These are phyloP conservation scores for Sandelia bainsii DNA, from an alignment of 2,797 vertebrate species.

Conservation along the genomic window DNA sequence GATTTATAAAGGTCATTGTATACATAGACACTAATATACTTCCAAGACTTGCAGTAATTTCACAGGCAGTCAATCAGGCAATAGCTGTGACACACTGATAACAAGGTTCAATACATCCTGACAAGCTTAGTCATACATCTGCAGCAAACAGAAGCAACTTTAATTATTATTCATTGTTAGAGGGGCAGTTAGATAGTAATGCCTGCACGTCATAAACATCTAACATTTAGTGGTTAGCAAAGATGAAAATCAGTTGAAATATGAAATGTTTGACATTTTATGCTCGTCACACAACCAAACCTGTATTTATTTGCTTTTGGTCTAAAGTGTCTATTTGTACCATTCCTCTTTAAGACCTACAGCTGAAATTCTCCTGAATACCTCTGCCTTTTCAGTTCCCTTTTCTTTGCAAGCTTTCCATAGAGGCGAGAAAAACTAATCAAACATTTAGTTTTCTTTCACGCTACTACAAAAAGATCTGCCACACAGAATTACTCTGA, in stretches of 20 bases:
- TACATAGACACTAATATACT: background rate
- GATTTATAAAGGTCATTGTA: background rate
- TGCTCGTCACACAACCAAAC: background rate
- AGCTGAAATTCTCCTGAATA: background rate
- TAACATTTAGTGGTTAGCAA: background rate
- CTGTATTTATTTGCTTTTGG: slow-evolving; percentile 11
- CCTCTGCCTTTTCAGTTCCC: background rate
- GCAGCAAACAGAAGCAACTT: slow-evolving; percentile 3
- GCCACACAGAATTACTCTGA: slow-evolving; percentile 8
- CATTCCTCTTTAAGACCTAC: slow-evolving; percentile 1
- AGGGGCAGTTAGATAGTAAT: background rate
- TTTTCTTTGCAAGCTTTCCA: slow-evolving; percentile 8
- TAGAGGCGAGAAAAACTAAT: background rate
- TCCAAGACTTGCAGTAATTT: slow-evolving; percentile 2
- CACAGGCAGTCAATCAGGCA: slow-evolving; percentile 14
- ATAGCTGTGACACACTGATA: slow-evolving; percentile 5
- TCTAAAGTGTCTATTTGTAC: slow-evolving; percentile 17
- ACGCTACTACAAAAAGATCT: slow-evolving; percentile 9
- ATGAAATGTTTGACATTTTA: slow-evolving; percentile 16
- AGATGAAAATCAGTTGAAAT: slow-evolving; percentile 5
- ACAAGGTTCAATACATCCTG: slow-evolving; percentile 31
- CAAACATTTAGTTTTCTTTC: slow-evolving; percentile 34
- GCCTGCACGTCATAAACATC: background rate
- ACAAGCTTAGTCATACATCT: slow-evolving; percentile 22
- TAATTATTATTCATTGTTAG: slow-evolving; percentile 29